Percentiles rank a stretch among this genome's conserved stretches.
Evolutionary conservation across 1,140 invertebrate genomes (phyloP).

Genomic region (Elymnias hypermnestra): DNA sequence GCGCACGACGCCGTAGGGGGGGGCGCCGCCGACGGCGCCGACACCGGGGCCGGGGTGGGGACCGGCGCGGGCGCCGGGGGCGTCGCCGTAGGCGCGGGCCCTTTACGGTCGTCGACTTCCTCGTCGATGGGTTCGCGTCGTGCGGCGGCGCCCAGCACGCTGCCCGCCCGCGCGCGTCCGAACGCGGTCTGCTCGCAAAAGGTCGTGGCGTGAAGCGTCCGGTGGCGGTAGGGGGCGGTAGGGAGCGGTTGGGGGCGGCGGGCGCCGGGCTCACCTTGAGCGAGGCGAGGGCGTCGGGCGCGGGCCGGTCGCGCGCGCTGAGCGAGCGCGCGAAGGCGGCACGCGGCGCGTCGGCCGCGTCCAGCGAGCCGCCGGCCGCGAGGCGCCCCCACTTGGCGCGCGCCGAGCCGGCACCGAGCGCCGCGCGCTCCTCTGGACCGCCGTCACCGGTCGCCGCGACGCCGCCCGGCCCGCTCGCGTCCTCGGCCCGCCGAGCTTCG

Average conservation of each 20-base stretch:
- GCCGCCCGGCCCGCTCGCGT: constrained; percentile 63
- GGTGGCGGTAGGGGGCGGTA: background rate
- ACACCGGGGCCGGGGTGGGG: constrained; percentile 54
- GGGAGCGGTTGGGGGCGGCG: background rate
- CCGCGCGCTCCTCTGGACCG: too few relatives aligned
- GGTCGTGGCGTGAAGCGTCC: too few relatives aligned
- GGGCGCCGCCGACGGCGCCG: constrained; percentile 68
- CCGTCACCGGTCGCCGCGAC: constrained; percentile 71
- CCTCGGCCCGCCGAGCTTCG: constrained; percentile 23
- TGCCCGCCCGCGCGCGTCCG: constrained; percentile 83
- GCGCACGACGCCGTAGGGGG: constrained; percentile 64
- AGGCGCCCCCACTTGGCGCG: constrained; percentile 87
- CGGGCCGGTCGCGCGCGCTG: constrained; percentile 81
- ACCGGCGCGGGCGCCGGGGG: constrained; percentile 55
- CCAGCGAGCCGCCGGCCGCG: constrained; percentile 75
- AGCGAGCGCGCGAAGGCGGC: constrained; percentile 82
- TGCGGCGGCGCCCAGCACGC: constrained; percentile 85
- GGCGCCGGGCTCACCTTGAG: constrained; percentile 17
- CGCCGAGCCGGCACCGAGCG: constrained; percentile 49
- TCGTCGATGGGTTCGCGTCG: too few relatives aligned
- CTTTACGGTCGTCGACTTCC: constrained; percentile 78
- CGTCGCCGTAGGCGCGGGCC: constrained; percentile 73
- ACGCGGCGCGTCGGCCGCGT: constrained; percentile 77
- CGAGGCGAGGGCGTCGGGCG: constrained; percentile 24
- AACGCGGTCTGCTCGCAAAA: constrained; percentile 86